phyloP scores from a whole-genome alignment of 1,140 invertebrate genomes.

The Aleiodes sp. region DNA sequence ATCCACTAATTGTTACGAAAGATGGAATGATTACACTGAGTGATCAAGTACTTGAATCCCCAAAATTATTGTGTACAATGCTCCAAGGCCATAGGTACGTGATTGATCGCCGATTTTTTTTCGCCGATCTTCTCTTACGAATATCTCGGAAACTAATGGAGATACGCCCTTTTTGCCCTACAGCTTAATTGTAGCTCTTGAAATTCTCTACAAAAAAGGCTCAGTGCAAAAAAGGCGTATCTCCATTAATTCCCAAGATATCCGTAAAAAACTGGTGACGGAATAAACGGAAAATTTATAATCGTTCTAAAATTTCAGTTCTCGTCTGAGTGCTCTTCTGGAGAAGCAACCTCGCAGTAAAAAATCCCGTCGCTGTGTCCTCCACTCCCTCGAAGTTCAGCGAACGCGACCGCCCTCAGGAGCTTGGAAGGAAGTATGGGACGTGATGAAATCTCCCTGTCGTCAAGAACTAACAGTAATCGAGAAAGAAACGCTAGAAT shows the following conservation, averaged over 20 bases:
- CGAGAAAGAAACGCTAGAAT: constrained; percentile 81
- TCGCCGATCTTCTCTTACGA: no score
- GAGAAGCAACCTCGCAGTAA: constrained; percentile 86
- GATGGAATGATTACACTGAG: constrained; percentile 79
- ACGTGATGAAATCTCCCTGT: constrained; percentile 84
- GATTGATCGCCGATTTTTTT: no score
- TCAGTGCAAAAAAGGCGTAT: no score
- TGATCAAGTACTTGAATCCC: constrained; percentile 79
- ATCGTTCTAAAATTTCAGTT: constrained; percentile 63
- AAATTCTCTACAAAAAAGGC: no score
- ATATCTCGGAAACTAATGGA: no score
- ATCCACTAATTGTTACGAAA: constrained; percentile 78
- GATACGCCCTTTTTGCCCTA: no score
- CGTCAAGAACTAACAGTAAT: constrained; percentile 87
- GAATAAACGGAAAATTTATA: constrained; percentile 17
- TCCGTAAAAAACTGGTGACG: not conserved
- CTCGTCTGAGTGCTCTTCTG: constrained; percentile 78
- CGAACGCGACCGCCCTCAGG: constrained; percentile 75
- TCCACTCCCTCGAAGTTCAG: constrained; percentile 89
- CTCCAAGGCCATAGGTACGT: constrained; percentile 90
- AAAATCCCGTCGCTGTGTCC: constrained; percentile 84
- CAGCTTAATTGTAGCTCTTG: no score
- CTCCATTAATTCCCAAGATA: no score
- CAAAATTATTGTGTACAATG: constrained; percentile 81
- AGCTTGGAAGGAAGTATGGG: constrained; percentile 86